Evolutionary conservation across 1,140 invertebrate genomes (phyloP).

Genomic region (Conus ventricosus): DNA sequence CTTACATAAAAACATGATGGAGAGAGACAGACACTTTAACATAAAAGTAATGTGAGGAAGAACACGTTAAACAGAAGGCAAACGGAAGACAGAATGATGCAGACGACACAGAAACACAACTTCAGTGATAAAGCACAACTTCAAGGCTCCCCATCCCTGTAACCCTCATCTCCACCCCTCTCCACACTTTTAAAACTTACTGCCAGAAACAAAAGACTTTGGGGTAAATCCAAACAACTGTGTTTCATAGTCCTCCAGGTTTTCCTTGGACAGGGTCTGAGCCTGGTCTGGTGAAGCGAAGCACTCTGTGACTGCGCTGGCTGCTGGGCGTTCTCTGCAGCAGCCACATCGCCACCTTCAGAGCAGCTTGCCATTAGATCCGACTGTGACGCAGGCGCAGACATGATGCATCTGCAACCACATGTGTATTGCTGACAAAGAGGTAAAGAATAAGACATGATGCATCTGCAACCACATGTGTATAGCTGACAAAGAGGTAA

Average conservation of each 20-base stretch:
- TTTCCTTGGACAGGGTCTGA: neutral
- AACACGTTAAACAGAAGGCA: no score
- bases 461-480: neutral
- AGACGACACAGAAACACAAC: no score
- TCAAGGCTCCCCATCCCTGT: no score
- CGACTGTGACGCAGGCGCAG: neutral
- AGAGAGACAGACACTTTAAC: no score
- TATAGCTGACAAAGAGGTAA: no score
- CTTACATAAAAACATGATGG: no score
- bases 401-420: constrained; percentile 1
- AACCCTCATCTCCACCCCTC: no score
- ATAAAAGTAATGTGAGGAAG: no score
- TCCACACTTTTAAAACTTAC: constrained; percentile 39
- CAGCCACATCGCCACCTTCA: neutral
- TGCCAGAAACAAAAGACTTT: constrained; percentile 60
- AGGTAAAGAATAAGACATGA: neutral
- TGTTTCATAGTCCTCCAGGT: constrained; percentile 58
- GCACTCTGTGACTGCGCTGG: neutral
- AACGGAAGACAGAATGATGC: no score
- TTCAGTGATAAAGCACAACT: neutral
- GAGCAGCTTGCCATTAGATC: neutral
- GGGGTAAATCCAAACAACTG: constrained; percentile 64
- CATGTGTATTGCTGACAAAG: no score
- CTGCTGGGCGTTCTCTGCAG: neutral
- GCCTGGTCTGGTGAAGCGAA: neutral